Evolutionary conservation across 2,888 invertebrate species (phyloP), one percentile per base, ranked within the genome.

Genomic region (Xanthorhoe spadicearia): DNA sequence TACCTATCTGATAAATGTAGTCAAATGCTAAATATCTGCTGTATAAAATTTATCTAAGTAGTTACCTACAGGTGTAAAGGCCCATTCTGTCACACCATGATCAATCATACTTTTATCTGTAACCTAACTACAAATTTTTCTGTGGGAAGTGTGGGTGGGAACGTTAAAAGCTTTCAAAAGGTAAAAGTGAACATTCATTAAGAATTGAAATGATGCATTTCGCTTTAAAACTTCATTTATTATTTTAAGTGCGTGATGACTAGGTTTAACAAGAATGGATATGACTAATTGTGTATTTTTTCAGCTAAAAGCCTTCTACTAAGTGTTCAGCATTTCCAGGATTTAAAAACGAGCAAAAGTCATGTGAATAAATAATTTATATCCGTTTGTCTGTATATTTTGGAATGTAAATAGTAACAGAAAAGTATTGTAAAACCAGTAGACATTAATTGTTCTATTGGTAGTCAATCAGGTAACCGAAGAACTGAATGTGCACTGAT

Each of bases 111-210:
- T n/a, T n/a, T n/a, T n/a, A n/a, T n/a, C n/a, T n/a, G n/a, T n/a
- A n/a, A n/a, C n/a, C n/a, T n/a, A n/a, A n/a, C n/a, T n/a, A n/a
- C n/a, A n/a, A n/a, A n/a, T n/a, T n/a, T n/a, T n/a, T n/a, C n/a
- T n/a, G n/a, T n/a, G n/a, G n/a, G n/a, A n/a, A n/a, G n/a, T n/a
- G n/a, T 23, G 23, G 58, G 53, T 59, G 59, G 48, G 54, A 38
- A 55, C 58, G 23, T 57, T 64, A 64, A 66, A 61, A 66, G 62
- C 62, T 62, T 66, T 69, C 43, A 3, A 62, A 65, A 56, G 60
- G 58, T 13, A 32, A 62, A 62, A 56, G 28, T 18, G 23, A 53
- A 68, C 48, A 64, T 62, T 56, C 28, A 61, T 57, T 50, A 57
- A 50, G 32, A 56, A 61, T 60, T 53, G 38, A 68, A 56, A 56